Evolutionary conservation across 2,797 vertebrate genomes (phyloP), one percentile per base, ranked within the genome.

Genomic region (Scarus forsteni): DNA sequence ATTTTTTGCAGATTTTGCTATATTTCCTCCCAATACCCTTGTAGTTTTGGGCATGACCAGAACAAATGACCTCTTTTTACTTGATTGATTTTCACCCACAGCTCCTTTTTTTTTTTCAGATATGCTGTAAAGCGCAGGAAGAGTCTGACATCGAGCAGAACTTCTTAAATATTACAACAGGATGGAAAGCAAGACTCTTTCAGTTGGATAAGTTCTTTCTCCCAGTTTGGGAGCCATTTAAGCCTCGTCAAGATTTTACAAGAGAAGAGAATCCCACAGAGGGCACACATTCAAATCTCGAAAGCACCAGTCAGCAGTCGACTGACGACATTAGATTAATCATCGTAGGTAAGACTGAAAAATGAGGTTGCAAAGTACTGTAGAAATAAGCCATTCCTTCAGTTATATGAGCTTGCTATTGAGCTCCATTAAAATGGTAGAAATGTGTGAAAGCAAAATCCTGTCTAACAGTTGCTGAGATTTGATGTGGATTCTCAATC

Each of bases 181-280:
- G 65, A 69, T 98, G 97, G 96, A 67, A 91, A 52, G 42, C 27
- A 4, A 91, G 66, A 65, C 75, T 92, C n/a, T 94, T 97, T 38
- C 86, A 86, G 8, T 71, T 96, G 73, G 80, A 90, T 35, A 86
- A 75, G 77, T 94, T 95, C 44, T 91, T 91, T 57, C 60, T 90
- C 9, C 84, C 82, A 6, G 83, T 80, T 27, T 84, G 87, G 48
- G 77, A 84, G 2, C 68, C 84, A 36, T 74, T 79, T 62, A 68
- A 88, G 7, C 69, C 82, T 9, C 60, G 69, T 13, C 38, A 15
- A 4, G 89, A 38, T 59, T 61, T 56, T 38, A 40, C 78, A 42
- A 83, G 71, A n/a, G 42, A 79, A 52, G 85, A 65, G 36, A 79
- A 59, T 5, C 75, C 75, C 0, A 11, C 39, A 1, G 46, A 46